These are phyloP conservation scores for Caenorhabditis inopinata DNA, from an alignment of 1,140 invertebrate genomes.

Conservation along the genomic window DNA sequence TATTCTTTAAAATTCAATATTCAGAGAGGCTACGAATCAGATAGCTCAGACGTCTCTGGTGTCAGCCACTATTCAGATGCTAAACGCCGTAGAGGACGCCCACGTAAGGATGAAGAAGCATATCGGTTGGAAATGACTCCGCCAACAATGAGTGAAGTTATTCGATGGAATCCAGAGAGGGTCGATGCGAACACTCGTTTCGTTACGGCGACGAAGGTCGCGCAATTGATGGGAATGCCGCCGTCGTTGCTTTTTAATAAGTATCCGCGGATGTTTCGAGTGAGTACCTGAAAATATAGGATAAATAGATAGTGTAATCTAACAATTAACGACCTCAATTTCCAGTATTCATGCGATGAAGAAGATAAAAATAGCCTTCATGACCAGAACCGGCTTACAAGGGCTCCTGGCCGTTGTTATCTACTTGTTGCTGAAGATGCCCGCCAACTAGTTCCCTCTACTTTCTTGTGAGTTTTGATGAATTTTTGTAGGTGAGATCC, in stretches of 20 bases:
- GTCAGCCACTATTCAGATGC: background rate
- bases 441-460: background rate
- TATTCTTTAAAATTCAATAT: no score
- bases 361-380: conserved; percentile 23
- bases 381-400: conserved; percentile 1
- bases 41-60: background rate
- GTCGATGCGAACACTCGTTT: conserved; percentile 22
- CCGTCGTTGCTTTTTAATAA: conserved; percentile 6
- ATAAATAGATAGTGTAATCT: background rate
- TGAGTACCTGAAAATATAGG: background rate
- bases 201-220: conserved; percentile 14
- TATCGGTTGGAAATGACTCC: background rate
- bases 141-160: conserved; percentile 20
- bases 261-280: conserved; percentile 38
- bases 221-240: background rate
- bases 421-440: background rate
- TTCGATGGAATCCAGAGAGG: conserved; percentile 43
- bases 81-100: conserved; percentile 1
- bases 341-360: conserved; percentile 41
- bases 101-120: conserved; percentile 33
- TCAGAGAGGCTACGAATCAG: background rate
- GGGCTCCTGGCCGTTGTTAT: background rate
- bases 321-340: no score
- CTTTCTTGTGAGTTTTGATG: conserved; percentile 5
- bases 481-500: background rate